A percentile compares a stretch with the other conserved stretches of the same genome.
Conservation (phyloP, 2,797 vertebrate species). For the Calcarius lapponicus region DNA sequence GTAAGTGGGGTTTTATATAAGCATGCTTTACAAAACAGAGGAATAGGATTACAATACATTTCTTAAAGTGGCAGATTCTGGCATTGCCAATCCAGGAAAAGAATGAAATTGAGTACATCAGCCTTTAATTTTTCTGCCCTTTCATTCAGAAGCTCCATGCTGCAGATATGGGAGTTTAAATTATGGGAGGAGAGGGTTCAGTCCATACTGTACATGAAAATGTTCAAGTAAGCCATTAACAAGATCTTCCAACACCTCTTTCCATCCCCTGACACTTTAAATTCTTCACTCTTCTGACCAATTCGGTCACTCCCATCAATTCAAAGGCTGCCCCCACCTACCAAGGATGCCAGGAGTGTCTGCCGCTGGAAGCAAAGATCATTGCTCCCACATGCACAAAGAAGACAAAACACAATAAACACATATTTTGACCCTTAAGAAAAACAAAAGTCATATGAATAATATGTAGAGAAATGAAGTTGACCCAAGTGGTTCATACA, state of each 20-base stretch:
- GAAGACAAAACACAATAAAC: neutral
- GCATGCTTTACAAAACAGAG: neutral
- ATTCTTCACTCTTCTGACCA: neutral
- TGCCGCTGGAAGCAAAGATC: neutral
- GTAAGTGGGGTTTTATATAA: neutral
- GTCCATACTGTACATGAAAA: neutral
- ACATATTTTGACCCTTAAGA: neutral
- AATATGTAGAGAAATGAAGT: neutral
- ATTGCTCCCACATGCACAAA: neutral
- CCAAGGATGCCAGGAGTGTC: neutral
- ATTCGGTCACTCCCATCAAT: neutral
- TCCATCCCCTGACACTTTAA: neutral
- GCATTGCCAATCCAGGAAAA: neutral
- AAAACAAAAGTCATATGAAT: neutral
- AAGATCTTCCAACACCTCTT: neutral
- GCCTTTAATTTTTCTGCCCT: neutral
- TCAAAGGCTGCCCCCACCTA: neutral
- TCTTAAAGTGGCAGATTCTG: neutral
- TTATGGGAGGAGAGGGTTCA: neutral
- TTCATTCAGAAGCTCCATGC: neutral
- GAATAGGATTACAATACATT: neutral
- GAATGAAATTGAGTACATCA: neutral
- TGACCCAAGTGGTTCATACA: neutral
- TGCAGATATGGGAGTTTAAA: neutral
- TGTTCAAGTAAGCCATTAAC: neutral